phyloP scores from a whole-genome alignment of 2,113 vertebrate genomes.

The Solenodon paradoxus region DNA sequence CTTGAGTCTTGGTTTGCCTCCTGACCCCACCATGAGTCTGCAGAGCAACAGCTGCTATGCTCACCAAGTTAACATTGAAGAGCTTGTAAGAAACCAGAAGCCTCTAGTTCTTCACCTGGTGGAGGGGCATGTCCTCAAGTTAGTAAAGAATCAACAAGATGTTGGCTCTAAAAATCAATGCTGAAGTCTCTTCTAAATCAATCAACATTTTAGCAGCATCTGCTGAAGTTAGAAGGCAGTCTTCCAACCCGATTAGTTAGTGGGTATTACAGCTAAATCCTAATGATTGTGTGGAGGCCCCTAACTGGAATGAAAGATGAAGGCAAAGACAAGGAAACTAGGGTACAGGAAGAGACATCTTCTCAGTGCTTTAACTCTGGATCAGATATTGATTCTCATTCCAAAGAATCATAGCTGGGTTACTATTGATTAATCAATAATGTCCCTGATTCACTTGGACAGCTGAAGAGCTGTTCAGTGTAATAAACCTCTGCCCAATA shows the following conservation, averaged over 20 bases:
- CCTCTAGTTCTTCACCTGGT: not conserved
- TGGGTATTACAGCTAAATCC: not conserved
- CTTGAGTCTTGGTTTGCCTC: not conserved
- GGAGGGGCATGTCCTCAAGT: not conserved
- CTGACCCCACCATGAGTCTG: not conserved
- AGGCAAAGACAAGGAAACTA: not conserved
- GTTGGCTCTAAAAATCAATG: not conserved
- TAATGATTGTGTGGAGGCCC: not conserved
- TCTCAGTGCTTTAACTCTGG: conserved; percentile 25
- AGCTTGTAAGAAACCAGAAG: not conserved
- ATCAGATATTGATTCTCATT: not conserved
- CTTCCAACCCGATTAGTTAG: not conserved
- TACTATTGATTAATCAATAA: conserved; percentile 37
- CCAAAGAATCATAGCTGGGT: not conserved
- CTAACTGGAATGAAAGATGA: not conserved
- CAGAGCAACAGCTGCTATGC: not conserved
- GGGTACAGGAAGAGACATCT: not conserved
- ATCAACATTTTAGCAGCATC: not conserved
- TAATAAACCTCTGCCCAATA: not conserved
- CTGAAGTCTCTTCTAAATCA: not conserved
- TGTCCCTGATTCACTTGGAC: not conserved
- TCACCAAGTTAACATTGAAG: not conserved
- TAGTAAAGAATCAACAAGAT: not conserved
- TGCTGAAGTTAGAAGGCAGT: not conserved
- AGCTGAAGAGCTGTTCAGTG: not conserved